Evolutionary conservation across 1,140 invertebrate genomes (phyloP), one percentile per base, ranked within the genome.

Genomic region (Popillia japonica): DNA sequence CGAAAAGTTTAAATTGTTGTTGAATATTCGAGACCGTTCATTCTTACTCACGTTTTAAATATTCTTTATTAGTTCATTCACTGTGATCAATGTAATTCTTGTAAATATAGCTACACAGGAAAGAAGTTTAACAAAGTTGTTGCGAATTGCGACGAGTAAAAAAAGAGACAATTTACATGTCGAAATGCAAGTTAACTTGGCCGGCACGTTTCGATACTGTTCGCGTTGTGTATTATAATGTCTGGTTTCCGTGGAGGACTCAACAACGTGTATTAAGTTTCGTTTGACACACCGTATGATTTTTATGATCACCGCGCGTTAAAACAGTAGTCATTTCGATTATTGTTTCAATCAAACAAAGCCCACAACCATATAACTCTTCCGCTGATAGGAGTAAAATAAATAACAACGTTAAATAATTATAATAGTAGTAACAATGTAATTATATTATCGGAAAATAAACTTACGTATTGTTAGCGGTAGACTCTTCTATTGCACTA

Each of bases 281-380:
- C 48, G 17, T 55, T 55, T n/a, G 48, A 55, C 48, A 55, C 48
- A 55, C 48, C 48, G 48, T 55, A 14, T n/a, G 48, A 55, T 55
- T 55, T 55, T 55, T 55, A 55, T 55, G 14, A n/a, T 55, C 0
- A n/a, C 3, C 14, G 48, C 11, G 48, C 14, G 14, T n/a, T 55
- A 55, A 55, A 55, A 55, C 6, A 6, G 14, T 55, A 55, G 6
- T n/a, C 14, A 55, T 55, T 55, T 55, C 14, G 48, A 55, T 55
- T 55, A 55, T 55, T 14, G 48, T 55, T 55, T 17, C 48, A 17
- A 3, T n/a, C 17, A 55, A n/a, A 55, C 48, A 55, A 55, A 55
- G 14, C 48, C 11, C 14, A 17, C 44, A 14, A 9, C 3, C 0
- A 9, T 7, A 2, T 55, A n/a, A 55, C n/a, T n/a, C 17, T 55